Base-by-base conservation (phyloP, 1,140 invertebrate species). In the Andricus grossulariae region DNA sequence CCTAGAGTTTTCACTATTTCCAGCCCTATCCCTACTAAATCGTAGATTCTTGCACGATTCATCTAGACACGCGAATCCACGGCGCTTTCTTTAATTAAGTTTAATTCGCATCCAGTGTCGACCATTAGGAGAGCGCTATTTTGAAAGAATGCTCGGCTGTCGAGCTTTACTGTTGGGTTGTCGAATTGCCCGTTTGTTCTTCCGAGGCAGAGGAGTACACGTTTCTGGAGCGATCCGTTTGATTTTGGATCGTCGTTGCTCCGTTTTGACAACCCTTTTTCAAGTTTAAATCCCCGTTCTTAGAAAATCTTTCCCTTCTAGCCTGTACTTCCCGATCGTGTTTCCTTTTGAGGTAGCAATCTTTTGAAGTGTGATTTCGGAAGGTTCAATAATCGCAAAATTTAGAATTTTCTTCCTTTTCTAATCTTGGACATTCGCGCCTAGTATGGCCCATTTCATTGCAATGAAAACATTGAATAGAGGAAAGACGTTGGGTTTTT, bases 21-120 rank as follows among this genome's bases (percentile, higher is more conserved):
- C 45, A 4, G 5, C 5, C 71, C 19, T 74, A 54, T 55, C 6
- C 39, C 73, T 11, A 32, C 19, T 21, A 74, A 12, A 25, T 49
- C 50, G 39, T 55, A 55, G n/a, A 25, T 39, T 25, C 4, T 18
- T 4, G 15, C 25, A 57, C n/a, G 74, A 60, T 77, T 66, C 51
- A 72, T 39, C 39, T 4, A 39, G 39, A 8, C 8, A 8, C 39
- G 7, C 5, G 8, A 39, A 39, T 39, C 39, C 8, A 39, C 39
- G 39, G 5, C 8, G 39, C 6, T 39, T 10, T 39, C 39, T 10
- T 39, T 39, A 39, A 39, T 39, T 0, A 39, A 10, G 8, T 39
- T 39, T 10, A 39, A 39, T 39, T 39, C 39, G 8, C 39, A 39
- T 39, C 39, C 39, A 4, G 8, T 39, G 8, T 39, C 39, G 7